These are phyloP conservation scores for Lathamus discolor DNA, from an alignment of 2,113 vertebrate genomes.

Conservation along the genomic window DNA sequence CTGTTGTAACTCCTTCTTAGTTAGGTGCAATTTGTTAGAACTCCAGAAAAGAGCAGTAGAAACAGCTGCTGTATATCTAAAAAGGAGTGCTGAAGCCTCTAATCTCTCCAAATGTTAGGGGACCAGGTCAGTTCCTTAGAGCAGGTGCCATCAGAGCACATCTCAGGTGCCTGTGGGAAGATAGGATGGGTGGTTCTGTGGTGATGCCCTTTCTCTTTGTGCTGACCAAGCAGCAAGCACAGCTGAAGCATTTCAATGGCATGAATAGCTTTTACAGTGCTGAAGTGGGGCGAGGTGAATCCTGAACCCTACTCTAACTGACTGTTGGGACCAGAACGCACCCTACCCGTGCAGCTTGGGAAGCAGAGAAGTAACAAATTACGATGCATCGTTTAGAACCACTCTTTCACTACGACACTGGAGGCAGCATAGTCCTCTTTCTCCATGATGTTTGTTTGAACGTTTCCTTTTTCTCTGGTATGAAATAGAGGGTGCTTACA, in stretches of 20 bases:
- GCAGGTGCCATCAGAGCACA: background rate
- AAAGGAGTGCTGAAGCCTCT: background rate
- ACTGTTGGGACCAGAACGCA: accelerated
- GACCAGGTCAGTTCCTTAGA: accelerated
- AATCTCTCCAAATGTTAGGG: background rate
- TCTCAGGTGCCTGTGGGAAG: background rate
- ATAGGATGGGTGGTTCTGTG: background rate
- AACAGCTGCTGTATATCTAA: background rate
- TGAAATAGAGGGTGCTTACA: background rate
- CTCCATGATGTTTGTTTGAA: background rate
- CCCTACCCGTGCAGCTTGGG: background rate
- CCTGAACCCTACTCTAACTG: background rate
- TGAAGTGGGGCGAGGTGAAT: background rate
- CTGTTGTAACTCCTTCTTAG: background rate
- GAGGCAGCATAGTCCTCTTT: background rate
- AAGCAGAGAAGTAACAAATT: accelerated
- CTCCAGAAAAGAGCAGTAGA: background rate
- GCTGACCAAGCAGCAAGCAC: background rate
- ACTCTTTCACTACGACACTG: accelerated
- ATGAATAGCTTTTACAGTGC: background rate
- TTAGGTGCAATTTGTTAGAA: background rate
- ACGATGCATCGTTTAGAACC: accelerated
- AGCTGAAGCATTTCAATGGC: background rate
- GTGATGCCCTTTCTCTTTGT: background rate
- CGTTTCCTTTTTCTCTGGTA: background rate